Conservation (phyloP, 2,888 invertebrate genomes). For the Bruchidius siliquastri region DNA sequence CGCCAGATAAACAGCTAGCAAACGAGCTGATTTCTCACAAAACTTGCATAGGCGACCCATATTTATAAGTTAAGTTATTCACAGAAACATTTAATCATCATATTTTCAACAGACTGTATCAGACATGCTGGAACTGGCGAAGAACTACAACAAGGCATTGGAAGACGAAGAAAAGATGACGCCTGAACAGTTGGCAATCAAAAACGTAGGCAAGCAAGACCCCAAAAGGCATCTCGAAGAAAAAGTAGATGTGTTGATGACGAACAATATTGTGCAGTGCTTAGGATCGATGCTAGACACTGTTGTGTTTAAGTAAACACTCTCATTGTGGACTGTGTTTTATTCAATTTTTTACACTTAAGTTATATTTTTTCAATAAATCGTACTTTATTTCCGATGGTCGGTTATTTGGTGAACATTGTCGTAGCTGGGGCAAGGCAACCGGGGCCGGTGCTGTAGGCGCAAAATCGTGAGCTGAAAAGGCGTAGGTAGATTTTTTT, state of each 20-base stretch:
- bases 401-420: no score
- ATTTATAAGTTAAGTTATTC: no score
- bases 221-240: conserved; percentile 99
- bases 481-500: no score
- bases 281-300: conserved; percentile 95
- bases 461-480: no score
- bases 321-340: background rate
- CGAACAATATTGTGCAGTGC: conserved; percentile 95
- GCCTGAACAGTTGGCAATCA: conserved; percentile 96
- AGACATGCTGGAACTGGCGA: conserved; percentile 95
- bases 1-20: no score
- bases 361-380: conserved; percentile 11
- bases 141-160: conserved; percentile 85
- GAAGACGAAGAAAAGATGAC: conserved; percentile 99
- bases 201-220: conserved; percentile 98
- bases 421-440: no score
- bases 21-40: no score
- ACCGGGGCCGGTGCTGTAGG: no score
- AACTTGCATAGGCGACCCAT: no score
- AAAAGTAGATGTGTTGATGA: conserved; percentile 94
- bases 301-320: conserved; percentile 74
- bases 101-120: conserved; percentile 62
- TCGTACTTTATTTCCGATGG: background rate
- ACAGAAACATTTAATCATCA: background rate
- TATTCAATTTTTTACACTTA: conserved; percentile 6